These are phyloP conservation scores for Oryzias curvinotus DNA, from an alignment of 2,113 vertebrate species.

Conservation along the genomic window DNA sequence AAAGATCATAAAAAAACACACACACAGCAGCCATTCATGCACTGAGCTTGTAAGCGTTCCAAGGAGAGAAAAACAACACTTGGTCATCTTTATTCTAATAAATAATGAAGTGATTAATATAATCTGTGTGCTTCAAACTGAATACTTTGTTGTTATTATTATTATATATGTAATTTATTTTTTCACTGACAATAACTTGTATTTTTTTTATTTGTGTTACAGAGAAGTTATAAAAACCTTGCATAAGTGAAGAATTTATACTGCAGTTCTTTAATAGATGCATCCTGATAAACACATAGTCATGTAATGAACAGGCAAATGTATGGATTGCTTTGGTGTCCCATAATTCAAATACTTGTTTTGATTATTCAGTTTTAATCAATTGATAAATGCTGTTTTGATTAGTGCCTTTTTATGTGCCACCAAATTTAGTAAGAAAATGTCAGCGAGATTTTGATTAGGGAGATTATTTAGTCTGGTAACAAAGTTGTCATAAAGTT, in stretches of 20 bases:
- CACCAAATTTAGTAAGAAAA: too few species aligned
- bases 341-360: not conserved
- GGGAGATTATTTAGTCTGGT: too few species aligned
- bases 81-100: constrained; percentile 30
- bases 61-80: constrained; percentile 6
- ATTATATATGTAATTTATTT: not conserved
- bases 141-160: constrained; percentile 29
- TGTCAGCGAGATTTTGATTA: too few species aligned
- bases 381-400: not conserved
- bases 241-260: too few species aligned
- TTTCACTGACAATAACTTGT: constrained; percentile 2
- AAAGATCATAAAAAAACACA: constrained; percentile 2
- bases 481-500: too few species aligned
- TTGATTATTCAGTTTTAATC: not conserved
- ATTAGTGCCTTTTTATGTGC: too few species aligned
- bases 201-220: constrained; percentile 6
- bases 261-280: too few species aligned
- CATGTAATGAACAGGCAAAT: too few species aligned
- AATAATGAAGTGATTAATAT: constrained; percentile 47
- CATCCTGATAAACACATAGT: too few species aligned
- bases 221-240: not conserved
- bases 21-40: constrained; percentile 43
- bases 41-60: not conserved
- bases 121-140: constrained; percentile 36
- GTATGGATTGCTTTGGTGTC: too few species aligned